These are phyloP conservation scores for Strongylocentrotus purpuratus DNA, from an alignment of 35 echinoderm and acorn worm species.

Conservation along the genomic window DNA sequence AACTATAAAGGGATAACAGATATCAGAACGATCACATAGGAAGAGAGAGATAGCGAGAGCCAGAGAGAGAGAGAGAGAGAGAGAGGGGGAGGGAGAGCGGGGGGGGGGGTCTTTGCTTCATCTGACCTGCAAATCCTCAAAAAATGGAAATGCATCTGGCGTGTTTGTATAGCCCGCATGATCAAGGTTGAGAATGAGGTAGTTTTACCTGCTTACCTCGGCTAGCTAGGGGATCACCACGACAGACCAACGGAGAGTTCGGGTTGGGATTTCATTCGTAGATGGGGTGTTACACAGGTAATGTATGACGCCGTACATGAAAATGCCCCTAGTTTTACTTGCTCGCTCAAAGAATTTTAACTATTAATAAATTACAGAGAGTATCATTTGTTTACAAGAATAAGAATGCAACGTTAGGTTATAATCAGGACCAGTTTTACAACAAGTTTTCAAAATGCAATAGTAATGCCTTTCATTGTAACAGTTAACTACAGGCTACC, in stretches of 20 bases:
- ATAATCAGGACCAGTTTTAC: too few species aligned
- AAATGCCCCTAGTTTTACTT: too few species aligned
- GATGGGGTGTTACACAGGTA: neutral
- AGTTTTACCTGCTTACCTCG: neutral
- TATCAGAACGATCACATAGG: neutral
- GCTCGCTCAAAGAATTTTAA: too few species aligned
- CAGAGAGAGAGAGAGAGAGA: neutral
- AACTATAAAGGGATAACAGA: too few species aligned
- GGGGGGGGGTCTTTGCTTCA: neutral
- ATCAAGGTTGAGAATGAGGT: neutral
- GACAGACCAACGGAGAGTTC: constrained; percentile 14
- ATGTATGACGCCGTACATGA: too few species aligned
- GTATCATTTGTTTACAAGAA: too few species aligned
- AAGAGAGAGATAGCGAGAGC: neutral
- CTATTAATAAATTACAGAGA: too few species aligned
- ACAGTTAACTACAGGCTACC: too few species aligned
- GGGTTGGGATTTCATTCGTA: neutral
- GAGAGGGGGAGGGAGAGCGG: neutral
- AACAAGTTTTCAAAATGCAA: too few species aligned
- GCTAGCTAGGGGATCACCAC: neutral
- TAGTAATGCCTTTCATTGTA: too few species aligned
- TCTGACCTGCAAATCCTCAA: neutral
- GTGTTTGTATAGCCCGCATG: constrained; percentile 8
- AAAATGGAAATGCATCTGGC: constrained; percentile 2
- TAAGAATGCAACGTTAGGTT: too few species aligned